Evolutionary conservation across 2,113 vertebrate species (phyloP).

Genomic region (Cyanoliseus patagonus): DNA sequence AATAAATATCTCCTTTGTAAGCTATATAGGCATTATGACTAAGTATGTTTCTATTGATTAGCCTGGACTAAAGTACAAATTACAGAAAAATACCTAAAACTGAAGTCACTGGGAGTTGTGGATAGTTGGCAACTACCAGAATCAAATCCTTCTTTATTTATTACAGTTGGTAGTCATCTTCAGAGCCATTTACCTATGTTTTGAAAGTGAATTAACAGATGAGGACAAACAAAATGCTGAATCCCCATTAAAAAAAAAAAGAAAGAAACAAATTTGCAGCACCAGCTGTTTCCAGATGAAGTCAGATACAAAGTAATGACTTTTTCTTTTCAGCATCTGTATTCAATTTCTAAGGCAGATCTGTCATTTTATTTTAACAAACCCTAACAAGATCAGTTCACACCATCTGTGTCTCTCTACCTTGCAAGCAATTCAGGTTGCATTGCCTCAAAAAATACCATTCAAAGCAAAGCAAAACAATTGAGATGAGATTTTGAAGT

Average conservation of each 20-base stretch:
- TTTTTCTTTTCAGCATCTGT: constrained; percentile 52
- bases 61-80: neutral
- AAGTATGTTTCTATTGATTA: neutral
- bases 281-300: constrained; percentile 54
- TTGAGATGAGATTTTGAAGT: neutral
- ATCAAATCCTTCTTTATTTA: neutral
- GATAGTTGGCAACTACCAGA: neutral
- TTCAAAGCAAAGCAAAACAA: constrained; percentile 24
- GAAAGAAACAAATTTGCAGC: neutral
- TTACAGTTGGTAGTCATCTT: neutral
- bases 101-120: neutral
- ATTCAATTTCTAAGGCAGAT: constrained; percentile 45
- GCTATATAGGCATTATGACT: neutral
- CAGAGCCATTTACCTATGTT: constrained; percentile 1
- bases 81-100: neutral
- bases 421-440: neutral
- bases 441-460: neutral
- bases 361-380: constrained; percentile 57
- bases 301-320: constrained; percentile 49
- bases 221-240: constrained; percentile 30
- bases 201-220: constrained; percentile 36
- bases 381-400: constrained; percentile 49
- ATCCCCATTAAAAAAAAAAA: neutral
- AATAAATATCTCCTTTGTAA: neutral
- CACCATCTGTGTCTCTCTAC: constrained; percentile 48